Percentiles rank a stretch among this genome's conserved stretches.
Conservation (phyloP, 2,113 vertebrate genomes). For the Hippocampus guttulatus region DNA sequence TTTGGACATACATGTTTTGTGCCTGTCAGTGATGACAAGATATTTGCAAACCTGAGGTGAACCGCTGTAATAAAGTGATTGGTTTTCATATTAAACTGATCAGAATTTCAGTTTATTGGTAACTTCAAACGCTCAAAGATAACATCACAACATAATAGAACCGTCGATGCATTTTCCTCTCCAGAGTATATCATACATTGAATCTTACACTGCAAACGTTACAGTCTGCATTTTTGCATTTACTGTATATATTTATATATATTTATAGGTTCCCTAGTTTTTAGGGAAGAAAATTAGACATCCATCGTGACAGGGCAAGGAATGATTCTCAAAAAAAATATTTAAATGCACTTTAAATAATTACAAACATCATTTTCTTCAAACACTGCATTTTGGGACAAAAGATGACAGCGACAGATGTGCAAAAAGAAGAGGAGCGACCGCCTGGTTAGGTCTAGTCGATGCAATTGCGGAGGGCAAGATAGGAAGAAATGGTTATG, state of each 20-base stretch:
- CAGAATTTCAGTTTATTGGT: slow-evolving; percentile 73
- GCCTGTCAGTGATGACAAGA: background rate
- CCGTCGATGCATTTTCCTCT: slow-evolving; percentile 62
- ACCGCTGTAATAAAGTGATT: background rate
- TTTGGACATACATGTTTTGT: background rate
- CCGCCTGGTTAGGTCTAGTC: background rate
- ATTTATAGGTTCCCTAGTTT: slow-evolving; percentile 64
- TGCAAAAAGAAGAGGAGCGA: background rate
- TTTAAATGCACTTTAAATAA: slow-evolving; percentile 77
- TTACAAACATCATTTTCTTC: slow-evolving; percentile 64
- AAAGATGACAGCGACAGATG: background rate
- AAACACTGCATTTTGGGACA: slow-evolving; percentile 3
- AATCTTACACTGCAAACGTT: slow-evolving; percentile 79
- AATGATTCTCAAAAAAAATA: slow-evolving; percentile 73
- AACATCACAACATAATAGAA: slow-evolving; percentile 71
- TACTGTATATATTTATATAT: slow-evolving; percentile 65
- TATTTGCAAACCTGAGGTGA: background rate
- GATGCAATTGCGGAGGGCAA: background rate
- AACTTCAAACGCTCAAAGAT: slow-evolving; percentile 71
- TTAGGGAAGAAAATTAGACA: slow-evolving; percentile 68
- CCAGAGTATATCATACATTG: slow-evolving; percentile 73
- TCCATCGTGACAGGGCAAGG: slow-evolving; percentile 70
- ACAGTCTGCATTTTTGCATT: slow-evolving; percentile 65
- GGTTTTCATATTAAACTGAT: slow-evolving; percentile 28
- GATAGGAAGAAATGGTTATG: background rate